Evolutionary conservation across 2,113 vertebrate genomes (phyloP).

Genomic region (Clarias macrocephalus): DNA sequence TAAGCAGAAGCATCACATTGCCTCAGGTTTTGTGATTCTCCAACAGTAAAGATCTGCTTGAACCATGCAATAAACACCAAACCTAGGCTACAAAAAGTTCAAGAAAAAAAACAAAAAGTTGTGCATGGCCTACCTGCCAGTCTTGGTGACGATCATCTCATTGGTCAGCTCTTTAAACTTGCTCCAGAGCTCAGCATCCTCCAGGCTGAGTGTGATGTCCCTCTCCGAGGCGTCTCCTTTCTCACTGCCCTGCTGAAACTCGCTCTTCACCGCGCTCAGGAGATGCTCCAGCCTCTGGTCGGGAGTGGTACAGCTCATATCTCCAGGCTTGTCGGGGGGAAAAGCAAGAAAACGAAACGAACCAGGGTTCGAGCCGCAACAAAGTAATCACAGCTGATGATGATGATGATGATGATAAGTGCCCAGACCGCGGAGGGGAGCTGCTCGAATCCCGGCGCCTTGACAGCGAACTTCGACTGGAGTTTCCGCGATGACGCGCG

Average conservation of each 20-base stretch:
- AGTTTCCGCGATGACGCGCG: background rate
- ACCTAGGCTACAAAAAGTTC: no score
- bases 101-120: background rate
- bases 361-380: background rate
- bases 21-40: no score
- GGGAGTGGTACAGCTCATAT: conserved; percentile 71
- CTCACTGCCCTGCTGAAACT: conserved; percentile 78
- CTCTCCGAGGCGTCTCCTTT: conserved; percentile 76
- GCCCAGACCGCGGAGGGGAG: background rate
- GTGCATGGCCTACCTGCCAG: conserved; percentile 67
- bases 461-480: conserved; percentile 41
- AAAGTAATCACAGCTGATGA: no score
- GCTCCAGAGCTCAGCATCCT: conserved; percentile 76
- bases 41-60: background rate
- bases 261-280: conserved; percentile 78
- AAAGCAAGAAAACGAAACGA: background rate
- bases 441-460: background rate
- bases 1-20: no score
- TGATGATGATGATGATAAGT: no score
- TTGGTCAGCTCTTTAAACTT: conserved; percentile 81
- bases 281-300: conserved; percentile 80
- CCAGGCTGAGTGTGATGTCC: conserved; percentile 77
- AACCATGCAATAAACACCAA: no score
- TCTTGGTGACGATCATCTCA: conserved; percentile 82
- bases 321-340: conserved; percentile 40